Evolutionary conservation across 2,797 vertebrate genomes (phyloP), one percentile per base, ranked within the genome.

Genomic region (Melanotaenia nigrans): DNA sequence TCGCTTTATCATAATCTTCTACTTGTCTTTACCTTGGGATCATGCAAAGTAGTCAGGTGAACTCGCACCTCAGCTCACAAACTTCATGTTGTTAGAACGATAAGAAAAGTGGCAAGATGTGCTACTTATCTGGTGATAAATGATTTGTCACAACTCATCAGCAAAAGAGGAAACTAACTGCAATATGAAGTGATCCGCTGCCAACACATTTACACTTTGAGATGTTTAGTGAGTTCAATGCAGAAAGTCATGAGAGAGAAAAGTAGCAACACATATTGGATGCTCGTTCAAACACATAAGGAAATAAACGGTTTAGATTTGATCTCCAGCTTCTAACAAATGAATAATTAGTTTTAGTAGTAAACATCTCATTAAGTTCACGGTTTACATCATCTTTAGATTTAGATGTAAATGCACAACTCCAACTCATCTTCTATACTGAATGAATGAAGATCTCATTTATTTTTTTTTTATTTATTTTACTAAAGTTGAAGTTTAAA

Each of bases 81-180:
- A 73, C 70, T 63, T 64, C 38, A 54, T 63, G 54, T 77, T 61
- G 55, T 71, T 65, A 51, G 24, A 57, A 38, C 24, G 40, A 40
- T 25, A 63, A 11, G 22, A 68, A 57, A 57, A 65, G 65, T 22
- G 49, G 49, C 2, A 65, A 58, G 68, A 56, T 16, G 61, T 28
- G 22, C 56, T 54, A 38, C 75, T 64, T 36, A 28, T 25, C 61
- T 33, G 55, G 28, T 10, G 69, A 1, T 0, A 64, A 67, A 28
- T 59, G 66, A 79, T 84, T 77, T 65, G 61, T 83, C 49, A 63
- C 13, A 14, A 62, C 51, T 76, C 66, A 60, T 54, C 55, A 74
- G 38, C 45, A 57, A 69, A 49, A 0, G 32, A 77, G 5, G 11
- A 64, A 74, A 56, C 28, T 55, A 32, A 60, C 24, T 72, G 61